Conservation (phyloP, 2,888 invertebrate species). For the Eumerus sabulonum region DNA sequence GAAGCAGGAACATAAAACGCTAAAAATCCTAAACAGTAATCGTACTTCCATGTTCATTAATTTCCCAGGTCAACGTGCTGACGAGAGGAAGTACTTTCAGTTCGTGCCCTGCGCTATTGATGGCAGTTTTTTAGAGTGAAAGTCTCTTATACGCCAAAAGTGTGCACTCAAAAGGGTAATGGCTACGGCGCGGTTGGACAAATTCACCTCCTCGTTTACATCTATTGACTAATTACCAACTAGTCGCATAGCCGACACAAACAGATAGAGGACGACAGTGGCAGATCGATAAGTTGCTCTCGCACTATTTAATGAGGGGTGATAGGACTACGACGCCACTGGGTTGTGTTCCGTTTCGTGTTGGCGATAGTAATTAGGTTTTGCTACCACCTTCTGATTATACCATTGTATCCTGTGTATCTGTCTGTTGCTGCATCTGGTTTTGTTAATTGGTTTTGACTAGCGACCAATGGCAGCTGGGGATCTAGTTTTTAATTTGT, state of each 20-base stretch:
- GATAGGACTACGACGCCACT: background rate
- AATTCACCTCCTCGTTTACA: slow-evolving; percentile 13
- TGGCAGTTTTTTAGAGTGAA: slow-evolving; percentile 15
- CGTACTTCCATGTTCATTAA: slow-evolving; percentile 17
- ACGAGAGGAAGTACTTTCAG: slow-evolving; percentile 1
- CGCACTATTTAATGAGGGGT: no score
- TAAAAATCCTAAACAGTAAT: no score
- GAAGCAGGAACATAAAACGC: background rate
- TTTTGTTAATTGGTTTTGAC: slow-evolving; percentile 58
- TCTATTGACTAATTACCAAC: slow-evolving; percentile 45
- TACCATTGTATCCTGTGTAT: background rate
- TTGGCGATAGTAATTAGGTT: slow-evolving; percentile 46
- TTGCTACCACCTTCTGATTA: slow-evolving; percentile 15
- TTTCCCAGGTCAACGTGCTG: slow-evolving; percentile 27
- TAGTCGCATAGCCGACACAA: slow-evolving; percentile 3
- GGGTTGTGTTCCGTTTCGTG: slow-evolving; percentile 43
- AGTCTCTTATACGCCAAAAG: no score
- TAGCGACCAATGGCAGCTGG: slow-evolving; percentile 16
- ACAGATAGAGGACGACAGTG: slow-evolving; percentile 30
- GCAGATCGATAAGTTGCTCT: slow-evolving; percentile 50
- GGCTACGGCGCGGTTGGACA: no score
- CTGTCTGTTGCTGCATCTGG: slow-evolving; percentile 49
- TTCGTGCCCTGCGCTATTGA: no score
- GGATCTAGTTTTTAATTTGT: slow-evolving; percentile 48
- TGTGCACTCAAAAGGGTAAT: no score